Evolutionary conservation across 2,797 vertebrate species (phyloP).

Genomic region (Xyrichtys novacula): DNA sequence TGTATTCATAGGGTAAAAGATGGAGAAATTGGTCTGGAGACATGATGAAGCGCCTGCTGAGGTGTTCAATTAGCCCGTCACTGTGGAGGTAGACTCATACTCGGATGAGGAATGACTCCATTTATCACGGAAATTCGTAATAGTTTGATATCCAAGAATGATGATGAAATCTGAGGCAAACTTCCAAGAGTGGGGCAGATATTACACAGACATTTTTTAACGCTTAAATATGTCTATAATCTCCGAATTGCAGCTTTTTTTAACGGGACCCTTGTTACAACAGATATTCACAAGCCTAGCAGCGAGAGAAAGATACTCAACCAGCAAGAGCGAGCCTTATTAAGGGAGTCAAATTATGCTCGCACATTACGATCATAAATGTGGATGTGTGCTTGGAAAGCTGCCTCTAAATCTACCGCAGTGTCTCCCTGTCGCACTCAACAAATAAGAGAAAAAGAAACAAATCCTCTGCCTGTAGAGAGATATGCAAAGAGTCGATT

Average conservation of each 20-base stretch:
- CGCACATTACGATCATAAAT: not conserved
- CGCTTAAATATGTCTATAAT: not conserved
- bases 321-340: not conserved
- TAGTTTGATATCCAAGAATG: slow-evolving; percentile 15
- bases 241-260: slow-evolving; percentile 9
- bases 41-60: slow-evolving; percentile 64
- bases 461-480: slow-evolving; percentile 12
- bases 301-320: not conserved
- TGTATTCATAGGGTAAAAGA: slow-evolving; percentile 70
- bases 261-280: not conserved
- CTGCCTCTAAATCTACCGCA: slow-evolving; percentile 8
- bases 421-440: slow-evolving; percentile 8
- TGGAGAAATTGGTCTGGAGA: slow-evolving; percentile 64
- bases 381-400: slow-evolving; percentile 11
- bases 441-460: slow-evolving; percentile 23
- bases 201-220: not conserved
- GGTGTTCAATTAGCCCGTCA: slow-evolving; percentile 65
- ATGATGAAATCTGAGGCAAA: slow-evolving; percentile 42
- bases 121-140: slow-evolving; percentile 35
- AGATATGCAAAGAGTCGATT: slow-evolving; percentile 22
- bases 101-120: slow-evolving; percentile 34
- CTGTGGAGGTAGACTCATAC: slow-evolving; percentile 17
- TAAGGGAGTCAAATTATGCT: slow-evolving; percentile 11
- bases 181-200: not conserved
- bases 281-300: not conserved